A percentile compares a stretch with the other conserved stretches of the same genome.
phyloP scores from a whole-genome alignment of 92 coral and sea anemone genomes.

The Epizoanthus scotinus region DNA sequence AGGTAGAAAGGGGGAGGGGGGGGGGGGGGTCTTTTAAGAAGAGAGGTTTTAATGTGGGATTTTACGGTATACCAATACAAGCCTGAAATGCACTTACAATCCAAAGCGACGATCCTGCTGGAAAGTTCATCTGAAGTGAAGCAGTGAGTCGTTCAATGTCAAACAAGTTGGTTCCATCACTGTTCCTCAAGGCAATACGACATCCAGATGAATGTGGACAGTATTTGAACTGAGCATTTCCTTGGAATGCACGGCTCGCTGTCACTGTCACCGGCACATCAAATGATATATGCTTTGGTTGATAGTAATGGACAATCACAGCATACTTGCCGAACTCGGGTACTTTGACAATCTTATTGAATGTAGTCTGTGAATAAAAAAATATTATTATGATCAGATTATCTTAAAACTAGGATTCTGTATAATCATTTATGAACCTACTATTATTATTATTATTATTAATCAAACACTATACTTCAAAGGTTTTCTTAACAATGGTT shows the following conservation, averaged over 20 bases:
- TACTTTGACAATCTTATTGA: conserved; percentile 42
- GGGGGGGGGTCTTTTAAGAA: too few species aligned
- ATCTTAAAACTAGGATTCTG: too few species aligned
- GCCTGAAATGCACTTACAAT: conserved; percentile 68
- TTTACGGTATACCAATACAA: not conserved
- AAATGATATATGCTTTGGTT: conserved; percentile 83
- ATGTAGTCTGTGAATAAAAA: conserved; percentile 45
- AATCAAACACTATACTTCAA: too few species aligned
- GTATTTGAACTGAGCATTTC: conserved; percentile 71
- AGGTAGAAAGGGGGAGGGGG: too few species aligned
- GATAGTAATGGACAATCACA: conserved; percentile 88
- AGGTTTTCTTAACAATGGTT: too few species aligned
- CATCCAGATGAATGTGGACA: conserved; percentile 97
- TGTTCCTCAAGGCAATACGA: conserved; percentile 66
- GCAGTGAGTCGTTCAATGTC: conserved; percentile 71
- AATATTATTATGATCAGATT: too few species aligned
- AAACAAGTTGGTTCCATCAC: conserved; percentile 59
- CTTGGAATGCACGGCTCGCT: conserved; percentile 70
- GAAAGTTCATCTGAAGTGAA: conserved; percentile 65
- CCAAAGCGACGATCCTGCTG: conserved; percentile 79
- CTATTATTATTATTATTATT: too few species aligned
- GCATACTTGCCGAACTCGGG: conserved; percentile 81
- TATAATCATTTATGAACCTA: too few species aligned
- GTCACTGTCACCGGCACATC: conserved; percentile 70
- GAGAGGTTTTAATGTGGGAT: too few species aligned